phyloP scores from a whole-genome alignment of 2,888 invertebrate species.

The Parnassius apollo region DNA sequence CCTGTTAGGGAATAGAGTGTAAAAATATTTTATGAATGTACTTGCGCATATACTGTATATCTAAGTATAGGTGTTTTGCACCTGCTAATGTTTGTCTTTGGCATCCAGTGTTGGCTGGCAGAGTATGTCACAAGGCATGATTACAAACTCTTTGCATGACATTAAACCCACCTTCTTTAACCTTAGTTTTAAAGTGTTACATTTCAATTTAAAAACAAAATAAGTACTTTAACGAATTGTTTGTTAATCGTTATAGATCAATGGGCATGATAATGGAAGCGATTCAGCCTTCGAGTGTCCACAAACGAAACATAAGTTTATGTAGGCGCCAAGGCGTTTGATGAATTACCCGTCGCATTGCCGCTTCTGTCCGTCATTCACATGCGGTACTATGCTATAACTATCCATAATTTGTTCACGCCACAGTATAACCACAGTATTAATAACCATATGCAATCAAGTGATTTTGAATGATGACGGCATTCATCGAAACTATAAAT shows the following conservation, averaged over 20 bases:
- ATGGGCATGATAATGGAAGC: constrained; percentile 46
- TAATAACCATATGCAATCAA: constrained; percentile 31
- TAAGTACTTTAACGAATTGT: too few species aligned
- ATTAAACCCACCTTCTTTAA: too few species aligned
- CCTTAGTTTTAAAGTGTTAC: too few species aligned
- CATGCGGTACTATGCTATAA: constrained; percentile 24
- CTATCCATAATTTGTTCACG: not conserved
- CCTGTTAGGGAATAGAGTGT: too few species aligned
- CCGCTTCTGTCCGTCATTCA: constrained; percentile 63
- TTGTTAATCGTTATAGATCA: constrained; percentile 40
- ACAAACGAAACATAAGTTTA: constrained; percentile 32
- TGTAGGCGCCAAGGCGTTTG: constrained; percentile 51
- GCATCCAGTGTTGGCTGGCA: too few species aligned
- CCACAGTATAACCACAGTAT: constrained; percentile 21
- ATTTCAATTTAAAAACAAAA: too few species aligned
- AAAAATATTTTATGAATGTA: too few species aligned
- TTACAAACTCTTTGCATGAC: too few species aligned
- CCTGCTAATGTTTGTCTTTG: too few species aligned
- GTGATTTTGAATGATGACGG: constrained; percentile 43
- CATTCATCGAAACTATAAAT: constrained; percentile 33
- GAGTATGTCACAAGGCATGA: too few species aligned
- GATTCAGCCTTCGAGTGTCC: constrained; percentile 42
- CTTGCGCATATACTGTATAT: too few species aligned
- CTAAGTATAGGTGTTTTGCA: too few species aligned
- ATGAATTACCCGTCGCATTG: constrained; percentile 60